These are phyloP conservation scores for Galeopsomyia nigrocyanea DNA, from an alignment of 2,888 invertebrate genomes.

Conservation along the genomic window DNA sequence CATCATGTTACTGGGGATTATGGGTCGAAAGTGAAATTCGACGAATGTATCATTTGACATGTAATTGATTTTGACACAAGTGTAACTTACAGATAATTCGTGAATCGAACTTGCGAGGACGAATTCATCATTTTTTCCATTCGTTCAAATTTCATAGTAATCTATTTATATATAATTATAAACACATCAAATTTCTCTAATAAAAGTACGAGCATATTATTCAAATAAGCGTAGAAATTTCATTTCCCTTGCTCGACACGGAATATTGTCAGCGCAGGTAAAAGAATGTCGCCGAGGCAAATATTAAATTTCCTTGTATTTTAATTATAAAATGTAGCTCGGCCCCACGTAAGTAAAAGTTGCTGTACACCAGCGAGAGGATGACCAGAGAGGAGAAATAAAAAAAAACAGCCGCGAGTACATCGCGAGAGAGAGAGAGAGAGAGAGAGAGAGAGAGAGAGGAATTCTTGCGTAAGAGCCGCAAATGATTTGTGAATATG, in stretches of 20 bases:
- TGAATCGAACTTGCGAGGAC: neutral
- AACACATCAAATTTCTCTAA: neutral
- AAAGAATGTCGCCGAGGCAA: no score
- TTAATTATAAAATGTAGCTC: no score
- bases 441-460: slow-evolving; percentile 33
- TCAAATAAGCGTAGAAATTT: no score
- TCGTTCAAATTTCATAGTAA: no score
- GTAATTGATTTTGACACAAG: no score
- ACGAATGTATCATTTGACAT: no score
- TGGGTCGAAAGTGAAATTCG: no score
- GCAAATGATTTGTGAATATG: slow-evolving; percentile 68
- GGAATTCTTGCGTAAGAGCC: slow-evolving; percentile 42
- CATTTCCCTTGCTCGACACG: no score
- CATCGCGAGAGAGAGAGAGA: slow-evolving; percentile 29
- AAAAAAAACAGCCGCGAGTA: neutral
- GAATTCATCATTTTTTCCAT: no score
- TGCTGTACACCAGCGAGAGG: neutral
- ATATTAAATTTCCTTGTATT: no score
- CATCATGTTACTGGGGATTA: neutral
- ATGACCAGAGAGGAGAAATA: slow-evolving; percentile 14
- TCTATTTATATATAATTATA: slow-evolving; percentile 6
- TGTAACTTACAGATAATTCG: neutral
- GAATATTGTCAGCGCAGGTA: no score
- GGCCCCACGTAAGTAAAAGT: no score
- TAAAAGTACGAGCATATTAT: neutral